Base-by-base conservation (phyloP, 2,113 vertebrate species). In the Otocyon megalotis region DNA sequence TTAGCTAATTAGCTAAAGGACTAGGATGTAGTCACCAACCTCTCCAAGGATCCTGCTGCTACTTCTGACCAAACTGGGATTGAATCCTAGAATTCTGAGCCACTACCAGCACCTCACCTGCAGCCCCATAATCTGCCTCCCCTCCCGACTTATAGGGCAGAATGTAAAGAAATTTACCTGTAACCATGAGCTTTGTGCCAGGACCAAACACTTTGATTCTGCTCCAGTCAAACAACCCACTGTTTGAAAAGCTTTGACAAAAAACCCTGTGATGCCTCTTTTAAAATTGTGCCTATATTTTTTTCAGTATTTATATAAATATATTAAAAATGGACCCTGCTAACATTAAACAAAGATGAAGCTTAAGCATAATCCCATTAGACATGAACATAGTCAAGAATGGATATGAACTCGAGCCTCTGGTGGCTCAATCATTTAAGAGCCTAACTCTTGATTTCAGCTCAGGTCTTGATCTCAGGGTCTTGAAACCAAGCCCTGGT, bases 121-220 rank as follows among this genome's bases (percentile, higher is more conserved):
- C 11, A 50, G n/a, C 24, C 24, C 24, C 56, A 13, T 30, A 37
- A 19, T 3, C 8, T 37, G 17, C 10, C 32, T 69, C 67, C 32
- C 67, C 8, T 35, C 32, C 67, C 17, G 2, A 1, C 8, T 19
- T 67, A 67, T 10, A 15, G 7, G 54, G 12, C 15, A 87, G 14
- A 93, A 90, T 58, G 35, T 60, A 60, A 67, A 86, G 63, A 81
- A 19, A 96, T 88, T 96, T 97, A 97, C 97, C 56, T 91, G 96
- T 97, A 97, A 98, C 89, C n/a, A 92, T 93, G 43, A 98, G 85
- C 50, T 98, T 76, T 87, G 94, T 98, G 94, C 97, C 97, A 88
- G 54, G 92, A 88, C 97, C 97, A 95, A 98, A 98, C 32, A 97
- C 19, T 96, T 96, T 97, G 35, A 30, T 17, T 13, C 0, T 67